Base-by-base conservation (phyloP, 1,140 invertebrate genomes). In the Trichonephila clavipes region DNA sequence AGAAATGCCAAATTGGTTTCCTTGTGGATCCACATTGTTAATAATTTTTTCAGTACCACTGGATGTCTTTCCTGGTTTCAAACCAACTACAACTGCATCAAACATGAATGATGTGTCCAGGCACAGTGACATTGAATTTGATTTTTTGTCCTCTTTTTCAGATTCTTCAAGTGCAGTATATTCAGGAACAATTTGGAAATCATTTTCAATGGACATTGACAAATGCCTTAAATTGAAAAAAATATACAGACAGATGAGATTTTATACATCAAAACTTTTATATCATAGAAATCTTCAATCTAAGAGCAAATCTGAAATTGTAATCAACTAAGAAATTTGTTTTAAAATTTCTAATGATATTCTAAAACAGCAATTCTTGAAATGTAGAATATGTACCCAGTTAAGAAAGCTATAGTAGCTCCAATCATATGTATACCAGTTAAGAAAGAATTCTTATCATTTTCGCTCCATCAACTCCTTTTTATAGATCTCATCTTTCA, bases 1-100 rank as follows among this genome's bases (percentile, higher is more conserved):
- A 5, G 91, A 87, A 6, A 95, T 92, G 69, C 95, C 85, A 21
- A 94, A 94, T 18, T 21, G 14, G 58, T 14, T 51, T 34, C 83
- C 66, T 19, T 62, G 44, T 16, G 18, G 61, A 10, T 21, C 28
- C 14, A 58, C 21, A 3, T 81, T 72, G n/a, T 21, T 66, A 21
- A 19, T 72, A 24, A 40, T 21, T 24, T 40, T 59, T 14, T 1
- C 4, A 12, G 34, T 8, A 24, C 24, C n/a, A 14, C 0, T 64
- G 44, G 18, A 24, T 6, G 81, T 4, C 14, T 21, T 83, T 21
- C 21, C 64, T 8, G 59, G 24, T 5, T 28, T 58, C 16, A 21
- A 51, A 14, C n/a, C 19, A 40, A 72, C 21, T 10, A 34, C 21
- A 19, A 64, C 21, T 19, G 77, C 14, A 34, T 87, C 61, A 19